A percentile compares a stretch with the other conserved stretches of the same genome.
These are phyloP conservation scores for Apomyelois bistriatella DNA, from an alignment of 2,888 invertebrate species.

Conservation along the genomic window DNA sequence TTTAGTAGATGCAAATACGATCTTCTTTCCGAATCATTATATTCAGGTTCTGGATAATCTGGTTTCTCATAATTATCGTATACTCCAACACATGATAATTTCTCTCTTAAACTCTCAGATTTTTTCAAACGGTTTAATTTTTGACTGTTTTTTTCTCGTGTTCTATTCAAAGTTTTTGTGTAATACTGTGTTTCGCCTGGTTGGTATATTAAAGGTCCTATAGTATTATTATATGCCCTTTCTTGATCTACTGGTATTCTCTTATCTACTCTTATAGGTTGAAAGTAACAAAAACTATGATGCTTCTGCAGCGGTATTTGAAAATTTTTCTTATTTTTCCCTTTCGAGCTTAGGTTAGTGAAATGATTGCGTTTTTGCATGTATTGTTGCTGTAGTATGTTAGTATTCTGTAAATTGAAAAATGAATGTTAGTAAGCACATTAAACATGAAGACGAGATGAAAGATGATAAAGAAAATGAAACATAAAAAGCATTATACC, in stretches of 20 bases:
- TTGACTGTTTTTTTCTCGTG: slow-evolving; percentile 66
- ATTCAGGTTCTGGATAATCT: slow-evolving; percentile 69
- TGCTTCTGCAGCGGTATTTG: slow-evolving; percentile 83
- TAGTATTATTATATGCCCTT: slow-evolving; percentile 65
- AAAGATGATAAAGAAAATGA: slow-evolving; percentile 33
- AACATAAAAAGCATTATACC: slow-evolving; percentile 63
- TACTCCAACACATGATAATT: slow-evolving; percentile 71
- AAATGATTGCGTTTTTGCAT: slow-evolving; percentile 79
- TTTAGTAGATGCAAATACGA: slow-evolving; percentile 68
- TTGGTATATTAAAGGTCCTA: slow-evolving; percentile 72
- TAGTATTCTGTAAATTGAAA: slow-evolving; percentile 80
- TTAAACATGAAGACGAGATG: slow-evolving; percentile 27
- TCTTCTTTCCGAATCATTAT: slow-evolving; percentile 65
- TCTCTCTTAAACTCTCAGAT: slow-evolving; percentile 73
- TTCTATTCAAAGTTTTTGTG: slow-evolving; percentile 73
- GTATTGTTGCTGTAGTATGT: slow-evolving; percentile 79
- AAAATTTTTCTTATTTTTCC: slow-evolving; percentile 81
- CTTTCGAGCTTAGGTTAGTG: slow-evolving; percentile 72
- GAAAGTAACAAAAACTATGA: slow-evolving; percentile 84
- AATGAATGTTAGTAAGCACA: slow-evolving; percentile 57
- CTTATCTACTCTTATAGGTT: slow-evolving; percentile 82
- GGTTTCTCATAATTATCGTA: slow-evolving; percentile 73
- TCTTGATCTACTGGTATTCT: slow-evolving; percentile 72
- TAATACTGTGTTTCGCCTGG: slow-evolving; percentile 65
- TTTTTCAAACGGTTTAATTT: slow-evolving; percentile 72